A percentile compares a stretch with the other conserved stretches of the same genome.
Conservation (phyloP, 2,113 vertebrate genomes). For the Gavia stellata region DNA sequence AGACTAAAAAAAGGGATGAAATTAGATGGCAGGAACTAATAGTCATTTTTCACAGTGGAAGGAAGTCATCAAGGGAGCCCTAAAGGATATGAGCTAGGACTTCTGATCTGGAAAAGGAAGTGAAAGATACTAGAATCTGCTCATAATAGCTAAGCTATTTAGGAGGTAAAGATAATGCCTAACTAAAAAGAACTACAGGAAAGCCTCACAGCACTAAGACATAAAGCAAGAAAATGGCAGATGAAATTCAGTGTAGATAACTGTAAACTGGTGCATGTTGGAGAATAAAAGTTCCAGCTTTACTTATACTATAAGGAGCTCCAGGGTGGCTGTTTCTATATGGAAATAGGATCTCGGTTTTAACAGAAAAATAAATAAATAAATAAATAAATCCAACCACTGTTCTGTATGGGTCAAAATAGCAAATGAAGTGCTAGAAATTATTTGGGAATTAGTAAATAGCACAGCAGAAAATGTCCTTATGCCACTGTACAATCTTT, state of each 20-base stretch:
- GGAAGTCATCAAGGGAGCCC: background rate
- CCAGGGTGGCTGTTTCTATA: background rate
- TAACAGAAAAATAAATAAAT: background rate
- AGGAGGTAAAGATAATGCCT: background rate
- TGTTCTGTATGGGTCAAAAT: background rate
- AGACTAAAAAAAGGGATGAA: background rate
- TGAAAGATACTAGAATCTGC: background rate
- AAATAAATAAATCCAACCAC: background rate
- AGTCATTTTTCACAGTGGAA: background rate
- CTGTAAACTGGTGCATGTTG: background rate
- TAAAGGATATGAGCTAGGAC: background rate
- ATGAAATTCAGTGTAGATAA: background rate
- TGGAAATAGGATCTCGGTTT: background rate
- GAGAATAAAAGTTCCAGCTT: background rate
- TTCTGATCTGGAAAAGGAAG: background rate
- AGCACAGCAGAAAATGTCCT: background rate
- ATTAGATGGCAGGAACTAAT: background rate
- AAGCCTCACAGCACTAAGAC: background rate
- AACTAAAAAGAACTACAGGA: background rate
- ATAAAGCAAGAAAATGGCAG: background rate
- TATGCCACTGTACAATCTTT: background rate
- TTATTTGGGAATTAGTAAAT: background rate
- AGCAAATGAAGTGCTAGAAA: background rate
- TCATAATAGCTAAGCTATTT: background rate
- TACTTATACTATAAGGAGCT: background rate